Evolutionary conservation across 2,113 vertebrate genomes (phyloP).

Genomic region (Alexandromys fortis): DNA sequence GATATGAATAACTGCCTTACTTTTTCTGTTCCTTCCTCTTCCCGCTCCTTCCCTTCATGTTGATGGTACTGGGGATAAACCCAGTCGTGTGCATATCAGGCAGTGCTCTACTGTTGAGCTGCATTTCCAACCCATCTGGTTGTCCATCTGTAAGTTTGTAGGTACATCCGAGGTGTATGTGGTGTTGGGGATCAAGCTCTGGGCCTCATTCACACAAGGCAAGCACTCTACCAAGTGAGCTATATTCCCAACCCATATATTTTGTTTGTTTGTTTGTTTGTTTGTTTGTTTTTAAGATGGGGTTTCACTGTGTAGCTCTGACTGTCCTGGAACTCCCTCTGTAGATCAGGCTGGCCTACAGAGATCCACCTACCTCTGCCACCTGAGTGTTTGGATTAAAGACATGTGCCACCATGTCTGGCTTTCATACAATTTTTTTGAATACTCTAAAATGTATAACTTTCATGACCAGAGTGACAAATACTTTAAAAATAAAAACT

Average conservation of each 20-base stretch:
- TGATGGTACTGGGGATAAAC: not conserved
- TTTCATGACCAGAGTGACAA: constrained; percentile 26
- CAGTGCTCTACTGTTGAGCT: not conserved
- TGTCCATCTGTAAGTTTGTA: not conserved
- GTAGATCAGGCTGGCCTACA: no score
- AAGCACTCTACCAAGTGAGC: not conserved
- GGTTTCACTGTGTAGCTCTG: no score
- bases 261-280: no score
- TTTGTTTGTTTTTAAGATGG: no score
- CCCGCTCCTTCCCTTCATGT: not conserved
- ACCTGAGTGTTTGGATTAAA: no score
- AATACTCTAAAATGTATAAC: not conserved
- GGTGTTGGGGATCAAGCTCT: not conserved
- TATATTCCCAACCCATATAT: not conserved
- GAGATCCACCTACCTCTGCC: no score
- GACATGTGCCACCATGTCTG: no score
- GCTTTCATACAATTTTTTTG: no score
- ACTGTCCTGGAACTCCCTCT: no score
- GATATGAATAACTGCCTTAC: not conserved
- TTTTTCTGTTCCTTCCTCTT: not conserved
- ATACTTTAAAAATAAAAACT: not conserved
- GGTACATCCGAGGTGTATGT: not conserved
- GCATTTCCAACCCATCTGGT: not conserved
- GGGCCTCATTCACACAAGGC: no score
- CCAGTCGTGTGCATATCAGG: no score